Conservation (phyloP, 2,797 vertebrate species). For the Gymnoscopelus microlampas region DNA sequence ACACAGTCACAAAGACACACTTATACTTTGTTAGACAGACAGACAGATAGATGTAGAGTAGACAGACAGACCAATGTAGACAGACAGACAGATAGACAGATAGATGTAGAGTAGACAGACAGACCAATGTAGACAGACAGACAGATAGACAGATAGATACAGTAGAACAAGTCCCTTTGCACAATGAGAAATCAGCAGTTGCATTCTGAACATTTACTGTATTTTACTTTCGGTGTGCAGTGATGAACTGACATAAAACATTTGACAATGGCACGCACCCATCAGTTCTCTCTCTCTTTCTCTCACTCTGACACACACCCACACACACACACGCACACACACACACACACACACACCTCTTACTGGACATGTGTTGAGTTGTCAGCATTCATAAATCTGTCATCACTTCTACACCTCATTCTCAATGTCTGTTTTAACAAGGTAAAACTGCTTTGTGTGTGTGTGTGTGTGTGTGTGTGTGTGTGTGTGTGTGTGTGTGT, state of each 20-base stretch:
- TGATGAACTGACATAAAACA: conserved; percentile 29
- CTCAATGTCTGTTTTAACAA: conserved; percentile 18
- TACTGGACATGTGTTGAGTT: not conserved
- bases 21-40: conserved; percentile 39
- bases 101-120: not conserved
- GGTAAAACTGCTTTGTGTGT: conserved; percentile 15
- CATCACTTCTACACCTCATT: conserved; percentile 32
- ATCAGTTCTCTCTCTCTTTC: not conserved
- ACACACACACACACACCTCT: conserved; percentile 6
- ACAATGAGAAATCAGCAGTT: conserved; percentile 23
- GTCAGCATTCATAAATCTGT: conserved; percentile 35
- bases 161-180: conserved; percentile 28
- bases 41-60: not conserved
- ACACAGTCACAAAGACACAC: conserved; percentile 63
- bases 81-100: not conserved
- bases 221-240: conserved; percentile 22
- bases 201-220: conserved; percentile 4
- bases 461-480: not conserved
- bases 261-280: conserved; percentile 34
- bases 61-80: conserved; percentile 4
- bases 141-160: not conserved
- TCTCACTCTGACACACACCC: not conserved
- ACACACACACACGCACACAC: conserved; percentile 14
- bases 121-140: too few species aligned
- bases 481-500: not conserved